Conservation (phyloP, 2,113 vertebrate genomes). For the Poeciliopsis turrubarensis region DNA sequence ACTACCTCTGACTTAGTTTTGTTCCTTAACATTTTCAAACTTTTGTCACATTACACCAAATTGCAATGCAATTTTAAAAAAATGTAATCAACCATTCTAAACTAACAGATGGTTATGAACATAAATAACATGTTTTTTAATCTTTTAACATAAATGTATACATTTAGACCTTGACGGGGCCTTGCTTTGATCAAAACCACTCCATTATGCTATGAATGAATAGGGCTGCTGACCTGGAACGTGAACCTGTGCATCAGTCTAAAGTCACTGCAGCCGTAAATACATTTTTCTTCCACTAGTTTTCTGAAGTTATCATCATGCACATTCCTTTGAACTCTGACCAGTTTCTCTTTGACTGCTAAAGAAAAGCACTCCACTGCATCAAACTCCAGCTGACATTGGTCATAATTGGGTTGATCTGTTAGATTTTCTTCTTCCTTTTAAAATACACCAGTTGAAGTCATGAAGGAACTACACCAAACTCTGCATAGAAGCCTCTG, state of each 20-base stretch:
- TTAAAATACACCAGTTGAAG: no score
- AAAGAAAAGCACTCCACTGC: neutral
- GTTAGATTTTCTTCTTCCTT: neutral
- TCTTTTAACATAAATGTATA: neutral
- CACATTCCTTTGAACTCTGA: neutral
- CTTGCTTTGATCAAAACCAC: neutral
- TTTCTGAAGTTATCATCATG: neutral
- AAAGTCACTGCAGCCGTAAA: neutral
- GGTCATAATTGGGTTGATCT: neutral
- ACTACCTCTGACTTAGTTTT: constrained; percentile 14
- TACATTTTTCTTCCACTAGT: neutral
- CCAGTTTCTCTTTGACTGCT: neutral
- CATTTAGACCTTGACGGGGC: neutral
- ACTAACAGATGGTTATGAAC: neutral
- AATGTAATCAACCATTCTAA: neutral
- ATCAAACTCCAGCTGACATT: neutral
- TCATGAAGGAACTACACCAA: no score
- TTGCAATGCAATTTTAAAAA: no score
- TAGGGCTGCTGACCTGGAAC: neutral
- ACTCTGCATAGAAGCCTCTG: no score
- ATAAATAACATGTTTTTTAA: neutral
- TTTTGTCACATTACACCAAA: neutral
- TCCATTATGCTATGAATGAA: neutral
- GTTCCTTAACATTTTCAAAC: neutral
- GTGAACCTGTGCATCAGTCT: neutral